Percentiles rank a stretch among this genome's conserved stretches.
Conservation (phyloP, 2,113 vertebrate species). For the Pteropus alecto region DNA sequence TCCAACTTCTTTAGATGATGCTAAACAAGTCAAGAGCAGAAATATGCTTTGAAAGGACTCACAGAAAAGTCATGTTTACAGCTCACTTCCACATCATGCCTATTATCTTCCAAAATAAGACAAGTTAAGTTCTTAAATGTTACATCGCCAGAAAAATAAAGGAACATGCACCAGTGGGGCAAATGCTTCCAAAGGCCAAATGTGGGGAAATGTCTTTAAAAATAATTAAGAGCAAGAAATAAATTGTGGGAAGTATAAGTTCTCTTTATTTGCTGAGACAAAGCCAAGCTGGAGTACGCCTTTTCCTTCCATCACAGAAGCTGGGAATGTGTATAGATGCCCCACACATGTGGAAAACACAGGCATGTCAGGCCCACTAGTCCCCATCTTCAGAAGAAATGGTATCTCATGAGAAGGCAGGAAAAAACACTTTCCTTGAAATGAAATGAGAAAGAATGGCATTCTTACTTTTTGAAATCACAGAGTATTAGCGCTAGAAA, state of each 20-base stretch:
- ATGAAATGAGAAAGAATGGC: neutral
- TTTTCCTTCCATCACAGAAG: neutral
- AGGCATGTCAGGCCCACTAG: rapidly evolving
- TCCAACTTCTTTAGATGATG: slow-evolving; percentile 98
- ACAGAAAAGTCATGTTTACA: neutral
- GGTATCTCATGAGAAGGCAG: neutral
- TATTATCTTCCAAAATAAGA: neutral
- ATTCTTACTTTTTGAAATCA: neutral
- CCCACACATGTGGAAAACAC: neutral
- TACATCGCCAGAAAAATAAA: neutral
- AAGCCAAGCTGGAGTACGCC: neutral
- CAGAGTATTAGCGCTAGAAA: neutral
- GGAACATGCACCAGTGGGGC: too few species aligned
- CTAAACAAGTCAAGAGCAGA: slow-evolving; percentile 76
- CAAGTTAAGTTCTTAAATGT: neutral
- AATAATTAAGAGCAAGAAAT: neutral
- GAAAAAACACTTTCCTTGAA: neutral
- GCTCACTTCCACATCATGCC: neutral
- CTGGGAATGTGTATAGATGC: rapidly evolving
- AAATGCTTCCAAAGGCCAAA: neutral
- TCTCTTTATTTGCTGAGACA: neutral
- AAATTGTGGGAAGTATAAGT: neutral
- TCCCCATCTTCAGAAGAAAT: neutral
- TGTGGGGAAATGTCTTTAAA: neutral
- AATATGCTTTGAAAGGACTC: neutral